These are phyloP conservation scores for Ibidorhyncha struthersii DNA, from an alignment of 2,113 vertebrate genomes.

Conservation along the genomic window DNA sequence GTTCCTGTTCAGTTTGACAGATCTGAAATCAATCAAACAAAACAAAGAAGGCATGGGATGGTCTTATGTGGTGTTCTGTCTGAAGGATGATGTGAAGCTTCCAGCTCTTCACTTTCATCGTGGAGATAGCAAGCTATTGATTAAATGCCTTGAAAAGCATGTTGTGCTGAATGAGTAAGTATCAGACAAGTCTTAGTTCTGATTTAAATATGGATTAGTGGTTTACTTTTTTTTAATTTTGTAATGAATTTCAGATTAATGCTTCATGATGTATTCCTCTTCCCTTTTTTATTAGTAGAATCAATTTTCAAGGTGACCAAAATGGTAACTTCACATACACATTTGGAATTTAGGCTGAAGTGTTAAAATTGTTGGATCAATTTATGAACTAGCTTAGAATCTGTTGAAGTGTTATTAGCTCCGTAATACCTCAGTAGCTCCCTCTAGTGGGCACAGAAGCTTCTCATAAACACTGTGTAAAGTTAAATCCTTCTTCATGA, in stretches of 20 bases:
- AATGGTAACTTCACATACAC: background rate
- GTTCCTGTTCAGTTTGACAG: conserved; percentile 87
- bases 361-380: background rate
- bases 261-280: background rate
- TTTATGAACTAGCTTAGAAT: background rate
- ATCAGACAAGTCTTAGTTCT: conserved; percentile 23
- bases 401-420: background rate
- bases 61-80: conserved; percentile 86
- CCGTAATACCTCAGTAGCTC: background rate
- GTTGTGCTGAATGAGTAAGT: conserved; percentile 90
- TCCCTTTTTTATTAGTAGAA: background rate
- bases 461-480: background rate
- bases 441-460: background rate
- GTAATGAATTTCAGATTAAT: background rate
- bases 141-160: conserved; percentile 88
- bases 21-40: conserved; percentile 88
- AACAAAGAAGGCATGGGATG: conserved; percentile 89
- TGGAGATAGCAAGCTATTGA: conserved; percentile 86
- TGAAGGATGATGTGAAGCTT: conserved; percentile 85
- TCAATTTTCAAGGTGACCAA: background rate
- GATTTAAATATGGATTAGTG: background rate
- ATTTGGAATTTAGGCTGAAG: background rate
- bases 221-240: background rate
- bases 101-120: conserved; percentile 94
- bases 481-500: background rate